phyloP scores from a whole-genome alignment of 1,140 invertebrate species.

The Bombus polaris region DNA sequence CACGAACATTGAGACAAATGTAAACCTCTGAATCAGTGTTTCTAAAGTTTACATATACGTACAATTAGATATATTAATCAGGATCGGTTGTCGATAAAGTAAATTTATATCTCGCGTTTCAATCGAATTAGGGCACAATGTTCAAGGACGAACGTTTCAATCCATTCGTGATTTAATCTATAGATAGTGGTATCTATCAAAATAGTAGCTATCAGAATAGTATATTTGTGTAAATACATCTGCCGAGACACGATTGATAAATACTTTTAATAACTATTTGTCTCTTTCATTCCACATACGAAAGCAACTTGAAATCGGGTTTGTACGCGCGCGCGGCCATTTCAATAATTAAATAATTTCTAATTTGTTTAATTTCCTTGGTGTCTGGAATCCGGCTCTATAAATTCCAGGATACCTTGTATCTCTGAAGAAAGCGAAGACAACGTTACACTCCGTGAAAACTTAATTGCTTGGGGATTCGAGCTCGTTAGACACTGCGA shows the following conservation, averaged over 20 bases:
- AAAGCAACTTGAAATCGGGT: no score
- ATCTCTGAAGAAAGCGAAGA: conserved; percentile 8
- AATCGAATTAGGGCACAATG: no score
- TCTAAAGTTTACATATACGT: not conserved
- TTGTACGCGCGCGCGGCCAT: no score
- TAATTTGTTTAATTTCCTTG: not conserved
- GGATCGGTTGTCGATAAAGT: not conserved
- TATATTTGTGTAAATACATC: not conserved
- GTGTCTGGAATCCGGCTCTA: not conserved
- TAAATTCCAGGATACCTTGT: not conserved
- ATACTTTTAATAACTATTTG: not conserved
- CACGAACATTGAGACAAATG: not conserved
- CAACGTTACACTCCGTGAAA: not conserved
- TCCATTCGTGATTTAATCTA: no score
- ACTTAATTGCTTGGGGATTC: conserved; percentile 79
- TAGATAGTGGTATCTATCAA: no score
- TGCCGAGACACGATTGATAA: not conserved
- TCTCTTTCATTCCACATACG: no score
- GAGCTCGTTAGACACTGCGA: conserved; percentile 74
- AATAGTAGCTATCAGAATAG: accelerated
- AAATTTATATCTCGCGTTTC: no score
- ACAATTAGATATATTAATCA: no score
- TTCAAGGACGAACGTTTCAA: not conserved
- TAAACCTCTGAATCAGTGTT: not conserved
- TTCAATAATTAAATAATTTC: not conserved